Evolutionary conservation across 64 coral and sea anemone species (phyloP).

Genomic region (Pachyseris speciosa): DNA sequence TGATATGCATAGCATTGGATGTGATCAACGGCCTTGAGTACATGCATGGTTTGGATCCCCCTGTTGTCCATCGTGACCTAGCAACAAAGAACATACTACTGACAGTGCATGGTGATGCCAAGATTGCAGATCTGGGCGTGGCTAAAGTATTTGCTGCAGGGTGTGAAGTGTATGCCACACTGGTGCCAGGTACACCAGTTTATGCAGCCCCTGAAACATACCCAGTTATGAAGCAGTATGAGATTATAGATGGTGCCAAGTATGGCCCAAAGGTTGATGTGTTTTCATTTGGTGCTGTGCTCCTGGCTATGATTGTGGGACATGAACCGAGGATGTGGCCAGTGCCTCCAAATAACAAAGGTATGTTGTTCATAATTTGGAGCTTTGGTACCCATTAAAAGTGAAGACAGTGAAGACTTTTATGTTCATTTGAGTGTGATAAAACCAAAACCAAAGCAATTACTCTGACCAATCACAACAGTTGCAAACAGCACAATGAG

Average conservation of each 20-base stretch:
- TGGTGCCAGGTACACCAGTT: conserved; percentile 76
- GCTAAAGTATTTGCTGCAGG: conserved; percentile 84
- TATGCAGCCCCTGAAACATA: conserved; percentile 89
- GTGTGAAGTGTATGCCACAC: conserved; percentile 72
- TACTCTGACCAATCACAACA: no score
- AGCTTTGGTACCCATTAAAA: background rate
- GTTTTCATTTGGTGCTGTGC: conserved; percentile 89
- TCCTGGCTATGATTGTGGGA: conserved; percentile 81
- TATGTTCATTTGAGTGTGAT: no score
- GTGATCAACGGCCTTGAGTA: conserved; percentile 82
- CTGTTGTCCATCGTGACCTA: conserved; percentile 78
- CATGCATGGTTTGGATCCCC: conserved; percentile 55
- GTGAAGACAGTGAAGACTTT: no score
- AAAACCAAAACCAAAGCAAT: no score
- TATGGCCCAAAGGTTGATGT: conserved; percentile 87
- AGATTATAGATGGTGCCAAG: conserved; percentile 10
- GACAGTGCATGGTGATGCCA: conserved; percentile 66
- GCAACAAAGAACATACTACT: conserved; percentile 88
- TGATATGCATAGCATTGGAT: conserved; percentile 67
- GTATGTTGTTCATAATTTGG: conserved; percentile 4
- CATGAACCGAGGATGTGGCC: conserved; percentile 82
- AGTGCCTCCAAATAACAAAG: conserved; percentile 70
- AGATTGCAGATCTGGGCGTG: conserved; percentile 90
- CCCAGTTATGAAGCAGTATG: conserved; percentile 54
- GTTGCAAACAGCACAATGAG: no score